Conservation (phyloP, 2,113 vertebrate species). For the Oceanites oceanicus region DNA sequence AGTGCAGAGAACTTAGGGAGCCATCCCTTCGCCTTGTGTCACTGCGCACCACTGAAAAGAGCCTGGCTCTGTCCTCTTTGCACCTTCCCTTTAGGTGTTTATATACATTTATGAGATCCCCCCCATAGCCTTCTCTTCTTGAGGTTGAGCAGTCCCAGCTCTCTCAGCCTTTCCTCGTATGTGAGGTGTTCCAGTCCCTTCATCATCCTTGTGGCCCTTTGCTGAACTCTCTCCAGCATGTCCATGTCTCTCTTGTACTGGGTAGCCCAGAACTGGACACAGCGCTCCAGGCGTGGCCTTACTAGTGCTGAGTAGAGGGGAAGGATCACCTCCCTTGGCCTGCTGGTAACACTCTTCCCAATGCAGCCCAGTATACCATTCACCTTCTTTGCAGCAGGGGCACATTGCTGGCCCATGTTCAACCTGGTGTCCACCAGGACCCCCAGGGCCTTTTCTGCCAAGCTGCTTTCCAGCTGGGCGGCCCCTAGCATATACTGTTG, state of each 20-base stretch:
- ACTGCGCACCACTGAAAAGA: neutral
- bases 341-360: neutral
- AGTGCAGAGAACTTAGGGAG: neutral
- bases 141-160: neutral
- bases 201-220: neutral
- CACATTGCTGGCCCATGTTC: neutral
- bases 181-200: neutral
- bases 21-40: neutral
- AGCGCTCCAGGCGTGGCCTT: neutral
- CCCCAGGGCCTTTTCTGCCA: neutral
- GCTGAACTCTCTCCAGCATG: neutral
- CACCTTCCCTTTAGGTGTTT: neutral
- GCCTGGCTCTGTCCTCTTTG: neutral
- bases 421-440: neutral
- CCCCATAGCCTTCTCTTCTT: neutral
- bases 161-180: neutral
- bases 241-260: neutral
- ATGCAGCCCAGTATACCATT: neutral
- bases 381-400: neutral
- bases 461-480: neutral
- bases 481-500: neutral
- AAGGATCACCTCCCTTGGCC: neutral
- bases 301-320: neutral
- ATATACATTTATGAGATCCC: neutral
- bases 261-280: neutral